Percentiles rank a stretch among this genome's conserved stretches.
Evolutionary conservation across 1,140 invertebrate species (phyloP).

Genomic region (Homarus americanus): DNA sequence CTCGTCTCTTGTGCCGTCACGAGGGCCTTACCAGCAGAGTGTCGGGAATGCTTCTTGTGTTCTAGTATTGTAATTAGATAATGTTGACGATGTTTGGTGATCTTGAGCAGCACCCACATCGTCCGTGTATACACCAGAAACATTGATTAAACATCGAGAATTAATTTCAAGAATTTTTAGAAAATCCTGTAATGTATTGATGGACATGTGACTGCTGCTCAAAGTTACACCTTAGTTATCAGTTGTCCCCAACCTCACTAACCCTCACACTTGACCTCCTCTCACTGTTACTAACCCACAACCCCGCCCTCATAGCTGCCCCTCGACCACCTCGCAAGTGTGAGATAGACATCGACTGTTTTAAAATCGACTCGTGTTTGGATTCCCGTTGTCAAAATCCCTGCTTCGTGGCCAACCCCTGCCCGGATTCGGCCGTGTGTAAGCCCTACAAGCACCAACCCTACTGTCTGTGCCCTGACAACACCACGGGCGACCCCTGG

Average conservation of each 20-base stretch:
- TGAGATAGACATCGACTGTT: conserved; percentile 78
- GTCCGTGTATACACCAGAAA: background rate
- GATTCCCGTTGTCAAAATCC: conserved; percentile 85
- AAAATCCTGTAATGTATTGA: background rate
- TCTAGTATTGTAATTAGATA: background rate
- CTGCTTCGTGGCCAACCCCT: conserved; percentile 86
- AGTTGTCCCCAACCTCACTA: background rate
- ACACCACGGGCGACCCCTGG: conserved; percentile 92
- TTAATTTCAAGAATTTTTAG: background rate
- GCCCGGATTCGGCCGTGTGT: conserved; percentile 88
- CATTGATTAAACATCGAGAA: background rate
- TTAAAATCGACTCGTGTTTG: conserved; percentile 78
- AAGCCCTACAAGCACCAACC: conserved; percentile 85
- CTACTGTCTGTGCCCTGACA: conserved; percentile 88
- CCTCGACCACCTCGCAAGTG: conserved; percentile 76
- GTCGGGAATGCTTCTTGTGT: background rate
- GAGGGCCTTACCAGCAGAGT: background rate
- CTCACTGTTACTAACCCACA: too few relatives aligned
- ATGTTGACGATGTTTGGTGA: background rate
- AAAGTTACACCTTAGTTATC: background rate
- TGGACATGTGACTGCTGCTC: background rate
- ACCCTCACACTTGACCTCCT: conserved; percentile 28
- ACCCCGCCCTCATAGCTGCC: conserved; percentile 65
- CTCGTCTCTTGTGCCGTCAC: too few relatives aligned
- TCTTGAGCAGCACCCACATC: background rate